These are phyloP conservation scores for Neodiprion fabricii DNA, from an alignment of 1,140 invertebrate species.

Conservation along the genomic window DNA sequence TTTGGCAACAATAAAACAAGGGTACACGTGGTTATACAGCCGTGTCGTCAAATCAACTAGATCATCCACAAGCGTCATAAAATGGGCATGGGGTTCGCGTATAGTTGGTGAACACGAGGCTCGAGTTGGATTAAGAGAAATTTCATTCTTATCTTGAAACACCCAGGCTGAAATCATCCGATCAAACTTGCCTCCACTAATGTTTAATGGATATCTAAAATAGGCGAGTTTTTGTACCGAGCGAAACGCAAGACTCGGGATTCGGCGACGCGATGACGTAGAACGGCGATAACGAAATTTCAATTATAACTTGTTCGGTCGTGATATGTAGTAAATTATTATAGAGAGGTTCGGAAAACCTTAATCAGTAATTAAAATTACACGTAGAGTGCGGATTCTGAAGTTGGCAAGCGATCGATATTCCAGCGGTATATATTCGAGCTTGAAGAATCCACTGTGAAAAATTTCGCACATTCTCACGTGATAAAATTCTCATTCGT, in stretches of 20 bases:
- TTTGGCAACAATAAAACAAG: background rate
- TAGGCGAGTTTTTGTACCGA: conserved; percentile 15
- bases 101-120: too few relatives aligned
- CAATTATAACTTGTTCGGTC: conserved; percentile 17
- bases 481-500: too few relatives aligned
- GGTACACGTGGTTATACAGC: background rate
- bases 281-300: conserved; percentile 46
- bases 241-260: background rate
- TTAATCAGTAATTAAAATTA: background rate
- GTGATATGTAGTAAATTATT: background rate
- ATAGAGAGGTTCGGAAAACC: background rate
- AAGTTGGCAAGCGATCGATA: background rate
- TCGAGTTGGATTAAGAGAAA: too few relatives aligned
- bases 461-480: too few relatives aligned
- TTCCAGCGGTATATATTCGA: background rate
- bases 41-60: background rate
- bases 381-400: background rate
- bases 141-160: too few relatives aligned
- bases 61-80: background rate
- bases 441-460: too few relatives aligned
- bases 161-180: too few relatives aligned
- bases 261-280: conserved; percentile 39
- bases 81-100: background rate
- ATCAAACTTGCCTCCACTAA: background rate
- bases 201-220: background rate